Base-by-base conservation (phyloP, 1,140 invertebrate genomes). In the Bombus soroeensis region DNA sequence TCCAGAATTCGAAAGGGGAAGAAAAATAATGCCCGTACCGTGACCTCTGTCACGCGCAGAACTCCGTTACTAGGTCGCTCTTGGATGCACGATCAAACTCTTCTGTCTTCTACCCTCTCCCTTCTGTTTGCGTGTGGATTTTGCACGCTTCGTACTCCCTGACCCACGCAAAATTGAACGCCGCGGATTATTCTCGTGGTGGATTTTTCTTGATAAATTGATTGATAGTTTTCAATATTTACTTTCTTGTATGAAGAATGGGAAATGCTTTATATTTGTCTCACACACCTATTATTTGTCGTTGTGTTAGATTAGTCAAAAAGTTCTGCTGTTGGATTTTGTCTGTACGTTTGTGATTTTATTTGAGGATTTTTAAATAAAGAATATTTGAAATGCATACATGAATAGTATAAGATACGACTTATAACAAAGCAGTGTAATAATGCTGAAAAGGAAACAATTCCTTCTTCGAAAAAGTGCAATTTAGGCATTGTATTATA, bases 41-140 rank as follows among this genome's bases (percentile, higher is more conserved):
- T 73, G 83, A 75, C 84, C 84, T 85, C 71, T 85, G 84, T 85
- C 83, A 85, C 83, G 37, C 71, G 71, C 78, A 81, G 71, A 71
- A 81, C 71, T 39, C 78, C n/a, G 84, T 75, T 75, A 74, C 78
- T 81, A 43, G 78, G 78, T 85, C 57, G 79, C 62, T 79, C 66
- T 72, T 62, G 68, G 83, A 85, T 79, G 68, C 83, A 72, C 83
- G 83, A 70, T 85, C 79, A 66, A 57, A 68, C 59, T 73, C 28
- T 75, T 43, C 34, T 10, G 13, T 3, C 37, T 34, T n/a, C n/a
- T 32, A 12, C 28, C 15, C 10, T 41, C 28, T 18, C 8, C 5
- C 47, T 53, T 22, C 47, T 22, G 47, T 28, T 34, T 34, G 41
- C 18, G 5, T 22, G 34, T 5, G 25, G 81, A 76, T 83, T 39